Evolutionary conservation across 2,797 vertebrate species (phyloP), one percentile per base, ranked within the genome.

Genomic region (Ataeniobius toweri): DNA sequence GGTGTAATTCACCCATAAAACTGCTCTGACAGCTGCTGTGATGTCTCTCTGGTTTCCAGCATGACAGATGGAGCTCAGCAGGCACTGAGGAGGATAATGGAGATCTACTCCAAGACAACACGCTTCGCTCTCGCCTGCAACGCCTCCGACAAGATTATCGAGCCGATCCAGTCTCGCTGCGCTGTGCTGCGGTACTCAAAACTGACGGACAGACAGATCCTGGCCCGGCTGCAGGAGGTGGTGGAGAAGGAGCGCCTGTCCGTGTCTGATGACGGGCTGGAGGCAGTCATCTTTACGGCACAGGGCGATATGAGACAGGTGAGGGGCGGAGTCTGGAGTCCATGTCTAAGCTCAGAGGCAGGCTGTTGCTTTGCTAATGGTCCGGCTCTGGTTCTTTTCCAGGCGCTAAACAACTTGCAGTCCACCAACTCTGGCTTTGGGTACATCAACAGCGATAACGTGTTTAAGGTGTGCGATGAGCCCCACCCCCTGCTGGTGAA

Each of bases 271-370:
- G 98, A 99, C 7, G 98, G 98, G 50, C 94, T 99, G 79, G 98
- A 99, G 89, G 98, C 98, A 53, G 92, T 99, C 79, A 97, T 99
- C 92, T 99, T 99, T 93, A 99, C 98, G 0, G 97, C 98, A 1
- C 98, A 99, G 91, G 98, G 98, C 31, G 98, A 99, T 93, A 99
- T 99, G 98, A 96, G 98, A 96, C 98, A 99, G 97, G 98, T 99
- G 85, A 75, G 85, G 39, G 59, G 50, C 0, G 24, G 58, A 16
- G 71, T 3, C 36, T 6, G 22, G 26, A 63, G 50, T 92, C 95
- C 0, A 0, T 5, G 0, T 1, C 6, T 16, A 1, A 0, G 13
- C 44, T 28, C 41, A 1, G 1, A 48, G 18, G 1, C 8, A 0
- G 0, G 0, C 10, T 13, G 48, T 20, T 6, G 0, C 48, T 12